Percentiles rank a stretch among this genome's conserved stretches.
Evolutionary conservation across 2,888 invertebrate genomes (phyloP).

Genomic region (Cactoblastis cactorum): DNA sequence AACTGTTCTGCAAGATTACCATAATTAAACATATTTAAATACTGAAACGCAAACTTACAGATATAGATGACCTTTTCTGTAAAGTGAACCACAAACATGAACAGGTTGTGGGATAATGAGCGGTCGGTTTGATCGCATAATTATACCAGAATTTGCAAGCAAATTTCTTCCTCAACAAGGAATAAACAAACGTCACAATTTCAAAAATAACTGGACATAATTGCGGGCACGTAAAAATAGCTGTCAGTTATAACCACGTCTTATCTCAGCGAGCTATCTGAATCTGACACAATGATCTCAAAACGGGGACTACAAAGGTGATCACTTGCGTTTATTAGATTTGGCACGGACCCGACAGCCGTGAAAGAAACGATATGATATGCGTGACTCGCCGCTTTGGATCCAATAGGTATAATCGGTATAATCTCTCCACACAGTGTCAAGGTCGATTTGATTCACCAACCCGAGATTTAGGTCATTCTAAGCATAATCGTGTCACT

Average conservation of each 20-base stretch:
- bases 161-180: not conserved
- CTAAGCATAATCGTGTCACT: not conserved
- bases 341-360: conserved; percentile 46
- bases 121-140: not conserved
- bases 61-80: too few relatives aligned
- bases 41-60: too few relatives aligned
- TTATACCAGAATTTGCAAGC: not conserved
- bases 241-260: not conserved
- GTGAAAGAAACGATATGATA: conserved; percentile 45
- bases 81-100: too few relatives aligned
- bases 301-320: conserved; percentile 40
- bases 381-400: conserved; percentile 58
- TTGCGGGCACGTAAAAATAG: not conserved
- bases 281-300: conserved; percentile 50
- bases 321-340: conserved; percentile 52
- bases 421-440: conserved; percentile 45
- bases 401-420: conserved; percentile 43
- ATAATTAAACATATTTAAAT: too few relatives aligned
- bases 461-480: conserved; percentile 5
- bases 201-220: conserved; percentile 2
- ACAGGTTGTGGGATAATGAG: too few relatives aligned
- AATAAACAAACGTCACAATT: not conserved
- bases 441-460: conserved; percentile 48
- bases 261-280: conserved; percentile 7
- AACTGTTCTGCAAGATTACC: too few relatives aligned